Base-by-base conservation (phyloP, 2,888 invertebrate genomes). In the Dryomyza anilis region DNA sequence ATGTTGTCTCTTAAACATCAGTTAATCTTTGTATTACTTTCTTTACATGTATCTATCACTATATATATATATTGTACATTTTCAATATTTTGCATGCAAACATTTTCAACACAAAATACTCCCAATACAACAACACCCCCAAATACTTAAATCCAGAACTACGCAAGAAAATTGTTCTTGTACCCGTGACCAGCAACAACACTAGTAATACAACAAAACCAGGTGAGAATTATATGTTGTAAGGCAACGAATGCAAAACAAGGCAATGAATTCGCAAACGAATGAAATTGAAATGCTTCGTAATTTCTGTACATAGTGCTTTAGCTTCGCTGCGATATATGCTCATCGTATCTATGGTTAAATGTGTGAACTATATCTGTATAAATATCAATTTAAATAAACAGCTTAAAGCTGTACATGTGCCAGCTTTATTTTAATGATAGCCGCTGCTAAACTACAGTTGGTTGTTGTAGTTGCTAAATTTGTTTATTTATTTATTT, bases 81-180 rank as follows among this genome's bases (percentile, higher is more conserved):
- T 45, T 27, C 19, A 43, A 27, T 29, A 10, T 52, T 21, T 39
- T 63, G 30, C 30, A 36, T 48, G 43, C 30, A 53, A 19, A 25
- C 16, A 56, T 33, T 43, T 58, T 50, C 53, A 53, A 36, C 45
- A 56, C 62, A 43, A 12, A 64, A 59, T 30, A 39, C 36, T 33
- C 43, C n/a, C 39, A 12, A 30, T 14, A 23, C 19, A 23, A 10
- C n/a, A 45, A 27, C 23, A 19, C 29, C 46, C 27, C 52, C 36
- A 52, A 61, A 53, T 61, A 16, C 39, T 53, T 55, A 36, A 65
- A 53, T 67, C 65, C 64, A 73, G 82, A 80, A 69, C 72, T 82
- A 50, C 79, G 82, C 73, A 80, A 81, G 77, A 82, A 82, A 76
- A 82, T 82, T 67, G 79, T 82, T 66, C 80, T 82, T 65, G 72